These are phyloP conservation scores for Dryobates pubescens DNA, from an alignment of 2,797 vertebrate species.

Conservation along the genomic window DNA sequence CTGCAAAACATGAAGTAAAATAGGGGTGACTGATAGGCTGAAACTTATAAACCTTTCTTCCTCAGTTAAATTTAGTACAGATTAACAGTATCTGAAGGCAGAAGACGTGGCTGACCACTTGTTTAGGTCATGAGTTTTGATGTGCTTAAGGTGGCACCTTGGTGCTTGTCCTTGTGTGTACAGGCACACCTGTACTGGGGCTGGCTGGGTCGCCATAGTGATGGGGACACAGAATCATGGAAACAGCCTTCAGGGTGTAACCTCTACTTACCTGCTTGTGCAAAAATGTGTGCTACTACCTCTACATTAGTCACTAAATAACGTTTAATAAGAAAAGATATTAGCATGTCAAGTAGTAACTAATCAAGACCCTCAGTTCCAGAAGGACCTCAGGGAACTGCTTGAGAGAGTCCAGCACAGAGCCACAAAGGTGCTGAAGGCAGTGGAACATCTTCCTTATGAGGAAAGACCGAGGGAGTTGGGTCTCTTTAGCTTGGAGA, in stretches of 20 bases:
- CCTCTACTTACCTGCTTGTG: neutral
- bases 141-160: neutral
- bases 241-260: neutral
- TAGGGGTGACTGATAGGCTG: neutral
- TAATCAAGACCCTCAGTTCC: neutral
- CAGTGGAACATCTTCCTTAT: too few relatives aligned
- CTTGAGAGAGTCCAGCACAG: too few relatives aligned
- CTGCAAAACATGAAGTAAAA: neutral
- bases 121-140: neutral
- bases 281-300: accelerated
- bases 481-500: too few relatives aligned
- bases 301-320: neutral
- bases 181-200: neutral
- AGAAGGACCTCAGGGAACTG: too few relatives aligned
- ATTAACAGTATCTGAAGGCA: neutral
- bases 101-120: neutral
- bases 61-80: neutral
- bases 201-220: neutral
- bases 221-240: neutral
- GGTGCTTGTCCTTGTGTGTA: neutral
- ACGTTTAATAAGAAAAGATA: neutral
- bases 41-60: neutral
- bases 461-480: too few relatives aligned
- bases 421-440: too few relatives aligned
- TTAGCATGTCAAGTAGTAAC: neutral